phyloP scores from a whole-genome alignment of 2,113 vertebrate genomes.

The Hydropotes inermis region DNA sequence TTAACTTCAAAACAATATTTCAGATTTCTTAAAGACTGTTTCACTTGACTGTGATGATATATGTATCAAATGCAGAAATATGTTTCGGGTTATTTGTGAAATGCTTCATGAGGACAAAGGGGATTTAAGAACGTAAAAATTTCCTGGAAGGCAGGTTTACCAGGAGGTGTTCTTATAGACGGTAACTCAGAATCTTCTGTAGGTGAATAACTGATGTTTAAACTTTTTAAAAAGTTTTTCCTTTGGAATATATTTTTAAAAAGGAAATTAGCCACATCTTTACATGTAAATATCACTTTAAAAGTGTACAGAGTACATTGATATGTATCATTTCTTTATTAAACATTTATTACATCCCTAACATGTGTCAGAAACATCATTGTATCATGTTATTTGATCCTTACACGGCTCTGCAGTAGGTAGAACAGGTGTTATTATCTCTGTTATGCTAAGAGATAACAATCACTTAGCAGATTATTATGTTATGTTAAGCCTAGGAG shows the following conservation, averaged over 20 bases:
- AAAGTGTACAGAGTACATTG: not conserved
- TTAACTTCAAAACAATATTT: conserved; percentile 33
- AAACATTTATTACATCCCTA: not conserved
- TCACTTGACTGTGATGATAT: not conserved
- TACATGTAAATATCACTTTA: not conserved
- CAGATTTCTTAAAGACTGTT: not conserved
- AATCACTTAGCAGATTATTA: not conserved
- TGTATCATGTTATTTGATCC: not conserved
- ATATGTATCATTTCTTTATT: conserved; percentile 1
- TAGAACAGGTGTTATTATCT: not conserved
- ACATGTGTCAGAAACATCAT: conserved; percentile 22
- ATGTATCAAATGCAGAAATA: not conserved
- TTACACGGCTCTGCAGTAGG: not conserved
- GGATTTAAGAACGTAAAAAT: not conserved
- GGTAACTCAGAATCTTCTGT: not conserved
- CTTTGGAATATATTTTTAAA: conserved; percentile 16
- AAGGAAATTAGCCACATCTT: not conserved
- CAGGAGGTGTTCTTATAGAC: not conserved
- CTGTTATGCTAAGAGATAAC: not conserved
- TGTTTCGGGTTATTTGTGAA: not conserved
- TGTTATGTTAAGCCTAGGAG: not conserved
- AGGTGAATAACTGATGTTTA: not conserved
- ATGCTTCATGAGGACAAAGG: not conserved
- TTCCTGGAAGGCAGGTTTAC: not conserved
- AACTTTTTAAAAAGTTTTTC: not conserved